A percentile compares a stretch with the other conserved stretches of the same genome.
These are phyloP conservation scores for Australoheros facetus DNA, from an alignment of 2,797 vertebrate genomes.

Conservation along the genomic window DNA sequence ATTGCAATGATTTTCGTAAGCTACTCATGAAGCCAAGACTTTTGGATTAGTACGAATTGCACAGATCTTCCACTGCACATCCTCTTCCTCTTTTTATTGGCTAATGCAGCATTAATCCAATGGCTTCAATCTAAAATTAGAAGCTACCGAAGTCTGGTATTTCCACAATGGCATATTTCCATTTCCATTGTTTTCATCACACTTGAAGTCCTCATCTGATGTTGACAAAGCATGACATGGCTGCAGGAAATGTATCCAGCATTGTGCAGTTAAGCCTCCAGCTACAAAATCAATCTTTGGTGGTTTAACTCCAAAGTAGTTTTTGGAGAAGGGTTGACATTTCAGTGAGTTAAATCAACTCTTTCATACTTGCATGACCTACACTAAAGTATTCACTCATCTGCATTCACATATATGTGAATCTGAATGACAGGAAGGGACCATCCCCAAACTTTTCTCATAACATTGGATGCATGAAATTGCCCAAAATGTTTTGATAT, in stretches of 20 bases:
- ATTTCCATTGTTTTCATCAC: not conserved
- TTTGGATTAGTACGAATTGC: not conserved
- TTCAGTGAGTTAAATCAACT: not conserved
- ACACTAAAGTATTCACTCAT: too few species aligned
- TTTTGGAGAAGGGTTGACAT: not conserved
- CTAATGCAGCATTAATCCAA: not conserved
- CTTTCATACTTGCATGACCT: not conserved
- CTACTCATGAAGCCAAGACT: not conserved
- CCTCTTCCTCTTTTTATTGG: not conserved
- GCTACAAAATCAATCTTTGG: not conserved
- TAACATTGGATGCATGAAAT: too few species aligned
- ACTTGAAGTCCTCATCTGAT: not conserved
- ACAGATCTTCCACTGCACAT: not conserved
- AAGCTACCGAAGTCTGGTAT: fast-evolving
- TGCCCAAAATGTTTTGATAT: too few species aligned
- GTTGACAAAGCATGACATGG: not conserved
- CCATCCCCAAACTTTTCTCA: too few species aligned
- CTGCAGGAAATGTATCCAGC: not conserved
- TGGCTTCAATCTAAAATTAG: not conserved
- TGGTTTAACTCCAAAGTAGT: not conserved
- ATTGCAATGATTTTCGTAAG: not conserved
- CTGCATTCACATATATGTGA: too few species aligned
- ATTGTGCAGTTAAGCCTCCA: not conserved
- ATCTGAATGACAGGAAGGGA: too few species aligned
- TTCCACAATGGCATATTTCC: not conserved